Base-by-base conservation (phyloP, 2,797 vertebrate genomes). In the Halcyon chelicuti region DNA sequence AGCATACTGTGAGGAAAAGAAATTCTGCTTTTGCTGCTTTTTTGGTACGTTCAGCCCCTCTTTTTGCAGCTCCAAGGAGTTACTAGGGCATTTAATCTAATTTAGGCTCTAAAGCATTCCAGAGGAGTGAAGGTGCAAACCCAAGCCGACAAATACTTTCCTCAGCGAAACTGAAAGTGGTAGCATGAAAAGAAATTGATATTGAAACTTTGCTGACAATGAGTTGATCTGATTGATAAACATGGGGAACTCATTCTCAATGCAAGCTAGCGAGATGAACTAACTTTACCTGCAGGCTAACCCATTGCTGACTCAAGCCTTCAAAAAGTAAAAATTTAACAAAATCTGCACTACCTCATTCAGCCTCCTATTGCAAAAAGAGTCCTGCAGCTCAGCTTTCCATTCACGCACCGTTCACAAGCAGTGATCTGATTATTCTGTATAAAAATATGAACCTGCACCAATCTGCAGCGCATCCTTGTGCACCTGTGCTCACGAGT, bases 281-380 rank as follows among this genome's bases (percentile, higher is more conserved):
- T 86, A 95, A 87, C 75, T 79, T 31, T 46, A 86, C 87, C 78
- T 46, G 46, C 46, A 96, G 63, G 88, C 83, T 95, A 94, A 96
- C 91, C 65, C 5, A 75, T n/a, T 95, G 94, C 14, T 90, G 76
- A 96, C 71, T 83, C 73, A 86, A 93, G 85, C 42, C 79, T 95
- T 91, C 62, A 93, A 88, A 75, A 96, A 94, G 51, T 46, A 92
- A 96, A 97, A 93, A 80, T 35, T 22, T 40, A 84, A 90, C 76
- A 86, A 72, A 91, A 42, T 11, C 20, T 37, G 35, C 18, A 37
- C 35, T 55, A 33, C 20, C 21, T 65, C 29, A 17, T 70, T 0
- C 0, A 7, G 4, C 47, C 21, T 82, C 63, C 39, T 60, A 16
- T 68, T 31, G 52, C 29, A 65, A 65, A 88, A 71, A 17, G 10